Base-by-base conservation (phyloP, 2,113 vertebrate genomes). In the Pungitius pungitius region DNA sequence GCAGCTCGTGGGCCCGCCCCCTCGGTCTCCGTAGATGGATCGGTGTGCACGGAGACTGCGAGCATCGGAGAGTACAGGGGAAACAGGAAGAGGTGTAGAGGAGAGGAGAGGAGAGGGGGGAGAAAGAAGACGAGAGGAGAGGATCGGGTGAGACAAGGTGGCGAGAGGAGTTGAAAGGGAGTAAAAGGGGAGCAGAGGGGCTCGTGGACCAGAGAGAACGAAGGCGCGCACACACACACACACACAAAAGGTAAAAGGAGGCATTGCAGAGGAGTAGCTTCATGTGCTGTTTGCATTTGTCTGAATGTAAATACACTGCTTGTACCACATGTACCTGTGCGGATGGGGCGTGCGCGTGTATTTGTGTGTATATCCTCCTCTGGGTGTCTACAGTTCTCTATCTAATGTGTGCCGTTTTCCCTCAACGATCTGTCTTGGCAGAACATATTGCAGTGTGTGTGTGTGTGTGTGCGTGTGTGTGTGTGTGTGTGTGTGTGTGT, bases 141-240 rank as follows among this genome's bases (percentile, higher is more conserved):
- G 89, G 91, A 87, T 82, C 87, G 88, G 88, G 89, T 81, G 85
- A 89, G 88, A 90, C 81, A 72, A 90, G 87, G 90, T 86, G 86
- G 89, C 54, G 88, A 84, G 84, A 84, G 84, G 88, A 91, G 88
- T 82, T 82, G 88, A 85, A 51, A 65, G 42, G 61, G 87, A 88
- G 86, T 82, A 81, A 77, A 77, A 84, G 88, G 89, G 81, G 80
- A 86, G 81, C 69, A 69, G 77, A 83, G 85, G 82, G 87, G 85
- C 17, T 84, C 62, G 81, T 63, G 85, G 86, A 87, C 69, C 80
- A 56, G 62, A 86, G 73, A 78, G 74, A 80, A 63, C 54, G 47
- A 60, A 67, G 58, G 73, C 47, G n/a, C n/a, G n/a, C n/a, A n/a
- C n/a, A 58, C n/a, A 49, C 33, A 72, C 33, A 35, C 33, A 68